Evolutionary conservation across 2,113 vertebrate genomes (phyloP), one percentile per base, ranked within the genome.

Genomic region (Echinops telfairi): DNA sequence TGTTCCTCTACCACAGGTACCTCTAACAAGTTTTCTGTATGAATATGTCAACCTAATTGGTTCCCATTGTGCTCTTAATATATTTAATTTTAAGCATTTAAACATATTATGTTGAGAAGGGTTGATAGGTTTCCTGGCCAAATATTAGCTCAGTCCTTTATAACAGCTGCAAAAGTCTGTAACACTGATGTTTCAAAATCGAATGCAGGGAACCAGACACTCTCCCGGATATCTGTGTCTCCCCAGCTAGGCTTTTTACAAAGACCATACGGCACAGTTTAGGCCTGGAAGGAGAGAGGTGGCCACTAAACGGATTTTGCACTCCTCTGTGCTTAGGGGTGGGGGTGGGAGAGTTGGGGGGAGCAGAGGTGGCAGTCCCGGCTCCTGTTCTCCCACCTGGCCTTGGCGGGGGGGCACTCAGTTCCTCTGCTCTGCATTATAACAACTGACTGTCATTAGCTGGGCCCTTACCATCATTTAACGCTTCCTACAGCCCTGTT

Each of bases 21-120:
- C n/a, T 75, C 83, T 77, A 85, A 23, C 38, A 8, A 4, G 57
- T 57, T 86, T 89, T 84, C 78, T 73, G 16, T 90, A 64, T 33
- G 4, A 80, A 25, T 86, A 73, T 78, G 85, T 70, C 11, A n/a
- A 3, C 91, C 25, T 62, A 33, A 84, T 71, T 92, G 40, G 2
- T 82, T 94, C 88, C 58, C 27, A n/a, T 71, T 84, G 68, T 57
- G 29, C 57, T 83, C 66, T 77, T n/a, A 66, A 16, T 60, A 6
- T 40, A 71, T 80, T 90, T 93, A 29, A 68, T 86, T 85, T 62
- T 85, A 66, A 36, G 16, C 22, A 66, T 58, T 96, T 79, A 60
- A 94, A 84, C 80, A 77, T 53, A 36, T 64, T 77, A 23, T 43
- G 16, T 33, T 80, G 17, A 85, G 58, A 80, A 40, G 25, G 10